Conservation (phyloP, 2,888 invertebrate genomes). For the Dryobotodes eremita region DNA sequence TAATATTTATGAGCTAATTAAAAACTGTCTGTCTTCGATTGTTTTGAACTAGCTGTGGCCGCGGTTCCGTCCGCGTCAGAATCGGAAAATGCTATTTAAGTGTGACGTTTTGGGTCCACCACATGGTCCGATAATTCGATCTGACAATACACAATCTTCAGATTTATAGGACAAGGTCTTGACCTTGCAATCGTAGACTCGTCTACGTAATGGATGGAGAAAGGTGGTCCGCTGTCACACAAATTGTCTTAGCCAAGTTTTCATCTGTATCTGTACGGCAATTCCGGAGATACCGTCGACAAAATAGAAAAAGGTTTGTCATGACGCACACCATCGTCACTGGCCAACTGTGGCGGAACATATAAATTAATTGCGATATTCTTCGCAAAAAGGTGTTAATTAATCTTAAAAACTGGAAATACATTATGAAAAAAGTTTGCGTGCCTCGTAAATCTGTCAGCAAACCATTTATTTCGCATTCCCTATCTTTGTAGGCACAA, state of each 20-base stretch:
- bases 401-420: not conserved
- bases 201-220: not conserved
- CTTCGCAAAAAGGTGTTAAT: slow-evolving; percentile 1
- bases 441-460: slow-evolving; percentile 14
- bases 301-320: too few relatives aligned
- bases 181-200: too few relatives aligned
- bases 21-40: slow-evolving; percentile 17
- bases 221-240: not conserved
- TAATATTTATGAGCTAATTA: slow-evolving; percentile 31
- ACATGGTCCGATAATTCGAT: not conserved
- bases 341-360: not conserved
- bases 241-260: not conserved
- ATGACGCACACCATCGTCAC: too few relatives aligned
- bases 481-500: slow-evolving; percentile 14
- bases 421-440: slow-evolving; percentile 6
- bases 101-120: not conserved
- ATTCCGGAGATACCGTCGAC: not conserved
- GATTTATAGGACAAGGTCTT: not conserved
- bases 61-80: not conserved
- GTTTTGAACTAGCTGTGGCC: slow-evolving; percentile 7
- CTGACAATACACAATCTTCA: not conserved
- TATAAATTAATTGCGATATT: not conserved
- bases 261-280: not conserved
- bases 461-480: slow-evolving; percentile 4
- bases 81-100: not conserved